Conservation (phyloP, 2,888 invertebrate species). For the Latrodectus elegans region DNA sequence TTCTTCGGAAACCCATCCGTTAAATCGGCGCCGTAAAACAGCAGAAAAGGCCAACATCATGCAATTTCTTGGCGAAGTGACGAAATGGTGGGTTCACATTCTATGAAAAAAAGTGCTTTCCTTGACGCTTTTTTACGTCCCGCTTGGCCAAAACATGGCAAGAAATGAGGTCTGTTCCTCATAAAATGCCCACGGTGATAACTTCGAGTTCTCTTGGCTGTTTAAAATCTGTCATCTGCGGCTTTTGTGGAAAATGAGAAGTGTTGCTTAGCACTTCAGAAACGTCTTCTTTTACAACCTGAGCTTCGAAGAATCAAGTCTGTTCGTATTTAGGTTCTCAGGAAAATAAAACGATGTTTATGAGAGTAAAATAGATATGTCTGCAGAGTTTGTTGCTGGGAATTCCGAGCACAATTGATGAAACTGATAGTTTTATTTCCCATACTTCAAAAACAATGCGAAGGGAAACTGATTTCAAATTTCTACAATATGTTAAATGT, state of each 20-base stretch:
- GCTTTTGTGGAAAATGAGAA: slow-evolving; percentile 10
- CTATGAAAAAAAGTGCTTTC: neutral
- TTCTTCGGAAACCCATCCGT: slow-evolving; percentile 41
- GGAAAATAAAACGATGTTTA: neutral
- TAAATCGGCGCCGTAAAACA: slow-evolving; percentile 55
- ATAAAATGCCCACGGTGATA: slow-evolving; percentile 29
- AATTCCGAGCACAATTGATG: too few species aligned
- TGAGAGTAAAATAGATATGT: too few species aligned
- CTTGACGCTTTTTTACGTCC: slow-evolving; percentile 6
- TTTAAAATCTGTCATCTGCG: slow-evolving; percentile 41
- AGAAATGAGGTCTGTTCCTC: slow-evolving; percentile 18
- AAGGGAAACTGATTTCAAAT: too few species aligned
- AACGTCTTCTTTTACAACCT: slow-evolving; percentile 51
- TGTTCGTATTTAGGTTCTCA: neutral
- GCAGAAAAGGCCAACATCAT: slow-evolving; percentile 6
- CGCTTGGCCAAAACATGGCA: slow-evolving; percentile 32
- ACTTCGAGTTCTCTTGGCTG: slow-evolving; percentile 10
- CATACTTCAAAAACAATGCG: too few species aligned
- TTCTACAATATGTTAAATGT: too few species aligned
- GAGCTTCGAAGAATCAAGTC: neutral
- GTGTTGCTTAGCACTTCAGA: slow-evolving; percentile 41
- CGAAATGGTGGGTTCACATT: neutral
- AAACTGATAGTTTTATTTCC: too few species aligned
- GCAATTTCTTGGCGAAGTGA: slow-evolving; percentile 3
- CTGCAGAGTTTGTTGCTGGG: too few species aligned